A percentile compares a stretch with the other conserved stretches of the same genome.
Conservation (phyloP, 1,140 invertebrate species). For the Pseudomyrmex concolor region DNA sequence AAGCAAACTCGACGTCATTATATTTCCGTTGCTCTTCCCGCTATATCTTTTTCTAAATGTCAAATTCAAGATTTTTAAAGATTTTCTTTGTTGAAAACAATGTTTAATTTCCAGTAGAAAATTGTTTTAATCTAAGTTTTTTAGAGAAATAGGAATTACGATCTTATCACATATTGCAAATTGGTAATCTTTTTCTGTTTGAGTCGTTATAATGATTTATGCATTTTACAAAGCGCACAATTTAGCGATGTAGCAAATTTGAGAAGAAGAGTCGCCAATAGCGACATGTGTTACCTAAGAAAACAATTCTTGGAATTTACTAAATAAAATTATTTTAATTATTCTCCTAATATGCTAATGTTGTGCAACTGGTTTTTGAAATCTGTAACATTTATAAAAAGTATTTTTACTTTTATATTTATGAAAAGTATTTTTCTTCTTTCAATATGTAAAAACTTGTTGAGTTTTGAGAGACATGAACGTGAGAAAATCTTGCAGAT, state of each 20-base stretch:
- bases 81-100: slow-evolving; percentile 14
- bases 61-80: slow-evolving; percentile 37
- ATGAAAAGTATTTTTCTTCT: background rate
- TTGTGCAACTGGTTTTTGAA: no score
- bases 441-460: background rate
- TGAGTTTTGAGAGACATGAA: background rate
- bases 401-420: background rate
- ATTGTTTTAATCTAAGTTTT: background rate
- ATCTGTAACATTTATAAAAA: no score
- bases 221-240: background rate
- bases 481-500: background rate
- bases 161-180: no score
- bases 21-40: slow-evolving; percentile 37
- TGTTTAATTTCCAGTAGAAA: background rate
- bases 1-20: slow-evolving; percentile 32
- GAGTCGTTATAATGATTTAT: background rate
- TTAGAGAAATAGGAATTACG: background rate
- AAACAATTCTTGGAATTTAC: no score
- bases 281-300: no score
- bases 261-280: no score
- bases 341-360: no score
- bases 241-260: no score
- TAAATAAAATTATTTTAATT: no score
- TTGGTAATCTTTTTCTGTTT: no score
- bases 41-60: slow-evolving; percentile 41